Evolutionary conservation across 1,140 invertebrate species (phyloP).

Genomic region (Drosophila trapezifrons): DNA sequence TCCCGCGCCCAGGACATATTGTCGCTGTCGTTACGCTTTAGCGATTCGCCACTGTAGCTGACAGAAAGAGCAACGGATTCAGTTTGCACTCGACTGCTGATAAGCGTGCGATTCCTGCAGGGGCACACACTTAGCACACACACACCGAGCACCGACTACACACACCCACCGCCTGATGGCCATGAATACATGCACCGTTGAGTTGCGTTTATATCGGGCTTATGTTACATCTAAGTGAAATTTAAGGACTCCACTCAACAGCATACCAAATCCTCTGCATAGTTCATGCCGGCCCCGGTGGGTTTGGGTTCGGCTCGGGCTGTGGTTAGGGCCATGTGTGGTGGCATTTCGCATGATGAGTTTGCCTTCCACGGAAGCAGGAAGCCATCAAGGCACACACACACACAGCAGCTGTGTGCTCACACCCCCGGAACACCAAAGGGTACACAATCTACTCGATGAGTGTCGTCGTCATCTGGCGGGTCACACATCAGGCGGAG

Average conservation of each 20-base stretch:
- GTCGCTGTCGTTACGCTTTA: constrained; percentile 76
- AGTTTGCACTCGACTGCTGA: constrained; percentile 81
- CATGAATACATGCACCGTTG: constrained; percentile 79
- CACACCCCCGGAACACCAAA: constrained; percentile 11
- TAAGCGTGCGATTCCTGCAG: constrained; percentile 76
- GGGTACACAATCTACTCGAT: constrained; percentile 38
- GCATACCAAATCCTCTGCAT: constrained; percentile 68
- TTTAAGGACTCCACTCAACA: constrained; percentile 80
- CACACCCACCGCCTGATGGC: constrained; percentile 47
- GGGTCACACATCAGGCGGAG: constrained; percentile 33
- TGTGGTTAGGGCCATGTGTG: constrained; percentile 20
- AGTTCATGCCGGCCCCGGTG: constrained; percentile 45
- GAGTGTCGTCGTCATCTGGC: constrained; percentile 44
- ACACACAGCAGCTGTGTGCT: constrained; percentile 23
- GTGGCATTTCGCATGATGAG: constrained; percentile 71
- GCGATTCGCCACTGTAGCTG: constrained; percentile 74
- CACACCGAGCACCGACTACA: constrained; percentile 22
- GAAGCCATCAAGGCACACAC: constrained; percentile 70
- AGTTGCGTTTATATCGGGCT: constrained; percentile 78
- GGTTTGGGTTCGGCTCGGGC: constrained; percentile 2
- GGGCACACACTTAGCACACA: constrained; percentile 36
- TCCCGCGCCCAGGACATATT: constrained; percentile 47
- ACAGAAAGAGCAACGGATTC: constrained; percentile 69
- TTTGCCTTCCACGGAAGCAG: constrained; percentile 74
- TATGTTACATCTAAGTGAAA: constrained; percentile 83